Evolutionary conservation across 1,140 invertebrate genomes (phyloP), one percentile per base, ranked within the genome.

Genomic region (Trypoxylus dichotomus): DNA sequence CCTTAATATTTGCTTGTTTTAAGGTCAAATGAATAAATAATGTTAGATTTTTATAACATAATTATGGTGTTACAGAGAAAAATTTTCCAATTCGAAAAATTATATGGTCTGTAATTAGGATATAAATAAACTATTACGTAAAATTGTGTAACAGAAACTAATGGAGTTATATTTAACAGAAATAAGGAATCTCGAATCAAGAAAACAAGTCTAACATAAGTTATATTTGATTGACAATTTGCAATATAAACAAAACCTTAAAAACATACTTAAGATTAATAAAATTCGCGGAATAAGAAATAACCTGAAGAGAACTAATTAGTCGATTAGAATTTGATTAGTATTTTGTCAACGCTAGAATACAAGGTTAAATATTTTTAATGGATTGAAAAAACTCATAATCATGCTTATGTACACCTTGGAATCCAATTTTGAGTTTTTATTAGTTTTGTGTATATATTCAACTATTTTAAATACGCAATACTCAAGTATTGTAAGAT

Each of bases 21-120:
- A 37, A 37, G 32, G 32, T 37, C 32, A 37, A 37, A 5, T 37
- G 10, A 8, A 8, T 54, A 54, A n/a, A 6, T 54, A 19, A 54
- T 54, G 2, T 6, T 15, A 79, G 80, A 82, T 3, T 83, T 80
- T 82, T 77, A 82, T 77, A 58, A 79, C 58, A 60, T 79, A 47
- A 60, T 27, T 32, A 10, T 72, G 54, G 15, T 78, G 68, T 32
- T 80, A 80, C 58, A 80, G 43, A 43, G 19, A 19, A 68, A 71
- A 71, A 71, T 21, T 71, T 77, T 58, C 68, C 29, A 77, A 27
- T 27, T 77, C 19, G 37, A 71, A 47, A n/a, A 76, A n/a, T 54
- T 54, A 54, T 54, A 37, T 6, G 15, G 15, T 15, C 19, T 54
- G 15, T 37, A 54, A 54, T 54, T 54, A 2, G 32, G 47, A n/a